Conservation (phyloP, 2,888 invertebrate genomes). For the Clanis bilineata region DNA sequence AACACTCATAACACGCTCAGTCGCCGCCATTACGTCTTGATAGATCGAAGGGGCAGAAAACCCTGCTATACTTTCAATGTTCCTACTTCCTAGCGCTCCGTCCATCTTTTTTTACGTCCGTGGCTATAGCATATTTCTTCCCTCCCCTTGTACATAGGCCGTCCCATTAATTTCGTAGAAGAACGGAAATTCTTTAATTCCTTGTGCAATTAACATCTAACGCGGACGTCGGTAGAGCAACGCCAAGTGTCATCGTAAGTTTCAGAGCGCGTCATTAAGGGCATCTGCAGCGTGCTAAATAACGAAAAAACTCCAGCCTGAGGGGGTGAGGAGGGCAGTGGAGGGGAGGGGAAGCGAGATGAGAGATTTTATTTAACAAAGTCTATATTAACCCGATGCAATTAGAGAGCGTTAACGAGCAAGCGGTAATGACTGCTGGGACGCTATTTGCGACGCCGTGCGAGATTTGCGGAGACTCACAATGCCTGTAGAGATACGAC, state of each 20-base stretch:
- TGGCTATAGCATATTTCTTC: constrained; percentile 39
- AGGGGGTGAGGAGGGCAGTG: constrained; percentile 33
- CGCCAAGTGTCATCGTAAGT: constrained; percentile 82
- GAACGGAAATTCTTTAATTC: constrained; percentile 79
- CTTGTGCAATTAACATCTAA: constrained; percentile 73
- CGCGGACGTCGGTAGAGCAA: constrained; percentile 50
- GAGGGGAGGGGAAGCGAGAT: constrained; percentile 53
- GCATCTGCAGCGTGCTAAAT: constrained; percentile 80
- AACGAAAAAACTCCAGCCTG: constrained; percentile 65
- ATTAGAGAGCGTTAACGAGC: constrained; percentile 81
- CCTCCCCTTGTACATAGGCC: constrained; percentile 51
- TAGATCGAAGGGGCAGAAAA: too few species aligned
- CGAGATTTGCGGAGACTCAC: constrained; percentile 20
- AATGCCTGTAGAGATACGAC: neutral
- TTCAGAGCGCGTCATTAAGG: constrained; percentile 80
- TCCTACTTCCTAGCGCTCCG: too few species aligned
- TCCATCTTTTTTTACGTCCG: too few species aligned
- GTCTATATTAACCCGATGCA: constrained; percentile 82
- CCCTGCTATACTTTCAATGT: too few species aligned
- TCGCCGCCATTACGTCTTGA: too few species aligned
- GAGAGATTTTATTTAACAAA: constrained; percentile 83
- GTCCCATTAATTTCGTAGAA: constrained; percentile 63
- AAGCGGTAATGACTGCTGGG: constrained; percentile 74
- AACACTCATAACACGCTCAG: too few species aligned
- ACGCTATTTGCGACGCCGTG: constrained; percentile 52